These are phyloP conservation scores for Nasonia longicornis DNA, from an alignment of 1,140 invertebrate genomes.

Conservation along the genomic window DNA sequence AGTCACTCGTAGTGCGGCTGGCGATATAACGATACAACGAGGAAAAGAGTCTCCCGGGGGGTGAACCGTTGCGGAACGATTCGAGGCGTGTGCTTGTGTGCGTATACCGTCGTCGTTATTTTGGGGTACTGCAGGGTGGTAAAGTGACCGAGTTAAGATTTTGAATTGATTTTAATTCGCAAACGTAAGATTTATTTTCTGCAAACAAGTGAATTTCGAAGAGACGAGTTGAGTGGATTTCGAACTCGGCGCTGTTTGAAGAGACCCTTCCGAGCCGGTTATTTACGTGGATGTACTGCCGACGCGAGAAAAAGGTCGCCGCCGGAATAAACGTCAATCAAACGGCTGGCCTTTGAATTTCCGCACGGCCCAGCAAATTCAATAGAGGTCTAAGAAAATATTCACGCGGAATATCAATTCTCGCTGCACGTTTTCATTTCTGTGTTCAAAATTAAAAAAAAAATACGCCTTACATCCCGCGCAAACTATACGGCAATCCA, in stretches of 20 bases:
- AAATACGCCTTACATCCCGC: neutral
- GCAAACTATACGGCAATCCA: too few species aligned
- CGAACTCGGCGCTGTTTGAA: neutral
- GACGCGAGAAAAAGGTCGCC: slow-evolving; percentile 11
- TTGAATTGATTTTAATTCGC: neutral
- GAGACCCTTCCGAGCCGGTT: neutral
- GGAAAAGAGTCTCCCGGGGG: slow-evolving; percentile 24
- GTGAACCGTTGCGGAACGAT: neutral
- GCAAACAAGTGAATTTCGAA: too few species aligned
- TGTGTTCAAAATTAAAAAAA: neutral
- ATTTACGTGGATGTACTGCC: slow-evolving; percentile 1
- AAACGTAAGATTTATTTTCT: too few species aligned
- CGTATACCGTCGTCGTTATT: neutral
- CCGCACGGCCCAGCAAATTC: neutral
- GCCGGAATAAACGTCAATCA: slow-evolving; percentile 21
- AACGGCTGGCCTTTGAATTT: slow-evolving; percentile 16
- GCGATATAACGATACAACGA: slow-evolving; percentile 21
- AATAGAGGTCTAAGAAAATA: slow-evolving; percentile 45
- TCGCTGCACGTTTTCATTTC: neutral
- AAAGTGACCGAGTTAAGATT: neutral
- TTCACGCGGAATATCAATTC: slow-evolving; percentile 18
- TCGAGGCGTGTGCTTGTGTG: neutral
- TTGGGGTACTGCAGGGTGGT: too few species aligned
- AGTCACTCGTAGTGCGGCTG: neutral
- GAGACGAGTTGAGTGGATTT: neutral